Conservation (phyloP, 2,113 vertebrate genomes). For the Burhinus oedicnemus region DNA sequence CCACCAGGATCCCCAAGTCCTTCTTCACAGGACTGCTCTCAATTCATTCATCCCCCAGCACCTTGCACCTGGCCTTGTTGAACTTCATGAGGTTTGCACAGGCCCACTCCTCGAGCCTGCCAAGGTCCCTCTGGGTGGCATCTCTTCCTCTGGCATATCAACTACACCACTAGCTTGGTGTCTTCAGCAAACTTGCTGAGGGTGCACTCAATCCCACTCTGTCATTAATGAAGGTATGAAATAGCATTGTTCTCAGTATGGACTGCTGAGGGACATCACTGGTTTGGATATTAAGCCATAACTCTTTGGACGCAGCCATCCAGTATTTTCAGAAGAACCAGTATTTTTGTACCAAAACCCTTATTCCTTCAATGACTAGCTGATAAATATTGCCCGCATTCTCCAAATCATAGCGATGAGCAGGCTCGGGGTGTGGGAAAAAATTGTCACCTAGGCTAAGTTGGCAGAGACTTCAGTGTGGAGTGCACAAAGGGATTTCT, state of each 20-base stretch:
- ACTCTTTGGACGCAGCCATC: accelerated
- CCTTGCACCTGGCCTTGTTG: neutral
- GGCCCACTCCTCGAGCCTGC: neutral
- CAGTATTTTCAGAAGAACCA: neutral
- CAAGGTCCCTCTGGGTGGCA: neutral
- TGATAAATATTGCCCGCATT: neutral
- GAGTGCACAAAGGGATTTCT: neutral
- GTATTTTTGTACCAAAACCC: accelerated
- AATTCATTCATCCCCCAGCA: neutral
- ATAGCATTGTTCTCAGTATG: neutral
- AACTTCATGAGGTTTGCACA: neutral
- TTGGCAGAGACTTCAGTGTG: neutral
- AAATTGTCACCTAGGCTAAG: neutral
- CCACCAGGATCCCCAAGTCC: neutral
- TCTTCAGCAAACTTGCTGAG: neutral
- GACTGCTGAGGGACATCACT: neutral
- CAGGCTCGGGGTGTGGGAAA: neutral
- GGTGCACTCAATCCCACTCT: neutral
- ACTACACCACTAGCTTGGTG: neutral
- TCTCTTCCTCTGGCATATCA: neutral
- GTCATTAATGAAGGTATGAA: neutral
- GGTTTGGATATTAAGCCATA: neutral
- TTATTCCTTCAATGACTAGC: neutral
- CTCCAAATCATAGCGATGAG: neutral
- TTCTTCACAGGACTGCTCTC: neutral